phyloP scores from a whole-genome alignment of 2,888 invertebrate species.

The Crossocerus cetratus region DNA sequence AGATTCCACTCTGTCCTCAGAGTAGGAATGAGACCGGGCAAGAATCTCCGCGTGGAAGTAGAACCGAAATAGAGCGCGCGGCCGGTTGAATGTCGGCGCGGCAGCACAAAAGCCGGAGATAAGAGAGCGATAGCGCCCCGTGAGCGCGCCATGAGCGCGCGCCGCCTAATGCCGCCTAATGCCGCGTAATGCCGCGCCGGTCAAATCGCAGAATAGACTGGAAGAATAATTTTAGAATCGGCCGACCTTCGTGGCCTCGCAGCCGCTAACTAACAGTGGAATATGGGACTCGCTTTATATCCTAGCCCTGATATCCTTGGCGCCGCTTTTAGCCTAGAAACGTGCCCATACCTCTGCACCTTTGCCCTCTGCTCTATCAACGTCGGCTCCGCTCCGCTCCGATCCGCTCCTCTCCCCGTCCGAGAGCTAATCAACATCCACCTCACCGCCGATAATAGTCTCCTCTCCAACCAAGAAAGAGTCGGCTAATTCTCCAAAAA shows the following conservation, averaged over 20 bases:
- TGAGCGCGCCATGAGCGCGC: background rate
- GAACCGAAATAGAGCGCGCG: background rate
- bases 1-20: no score
- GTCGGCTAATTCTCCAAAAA: no score
- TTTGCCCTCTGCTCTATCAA: conserved; percentile 43
- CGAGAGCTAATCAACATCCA: no score
- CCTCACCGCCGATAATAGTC: no score
- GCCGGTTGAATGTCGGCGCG: background rate
- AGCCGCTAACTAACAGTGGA: conserved; percentile 33
- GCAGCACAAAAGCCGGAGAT: background rate
- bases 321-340: conserved; percentile 56
- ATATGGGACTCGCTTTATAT: conserved; percentile 47
- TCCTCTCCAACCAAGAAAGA: no score
- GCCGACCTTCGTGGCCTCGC: conserved; percentile 26
- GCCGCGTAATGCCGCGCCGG: no score
- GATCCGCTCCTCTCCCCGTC: background rate
- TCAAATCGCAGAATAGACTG: conserved; percentile 7
- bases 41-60: background rate
- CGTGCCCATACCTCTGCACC: conserved; percentile 46
- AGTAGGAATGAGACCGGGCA: background rate
- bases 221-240: conserved; percentile 41
- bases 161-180: no score
- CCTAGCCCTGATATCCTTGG: conserved; percentile 60
- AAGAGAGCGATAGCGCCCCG: conserved; percentile 1
- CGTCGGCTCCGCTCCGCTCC: background rate